Conservation (phyloP, 2,888 invertebrate species). For the Pyrrhosoma nymphula region DNA sequence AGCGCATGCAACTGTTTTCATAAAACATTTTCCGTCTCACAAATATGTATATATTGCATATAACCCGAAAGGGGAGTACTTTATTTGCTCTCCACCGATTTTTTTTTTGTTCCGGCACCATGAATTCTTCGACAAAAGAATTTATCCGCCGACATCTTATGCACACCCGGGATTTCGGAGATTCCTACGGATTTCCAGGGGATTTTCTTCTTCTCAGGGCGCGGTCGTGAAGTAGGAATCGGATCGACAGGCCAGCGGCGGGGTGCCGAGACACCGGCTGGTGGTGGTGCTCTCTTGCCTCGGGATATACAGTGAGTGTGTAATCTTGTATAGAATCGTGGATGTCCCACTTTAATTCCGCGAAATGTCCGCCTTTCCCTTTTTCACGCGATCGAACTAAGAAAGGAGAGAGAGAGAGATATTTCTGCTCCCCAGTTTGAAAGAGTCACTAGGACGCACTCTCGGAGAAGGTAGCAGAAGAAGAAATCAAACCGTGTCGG, state of each 20-base stretch:
- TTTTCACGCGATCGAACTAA: background rate
- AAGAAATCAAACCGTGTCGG: background rate
- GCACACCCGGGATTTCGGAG: background rate
- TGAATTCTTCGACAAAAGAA: background rate
- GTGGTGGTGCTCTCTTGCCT: background rate
- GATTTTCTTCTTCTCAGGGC: too few relatives aligned
- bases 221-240: too few relatives aligned
- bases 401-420: background rate
- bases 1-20: too few relatives aligned
- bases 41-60: too few relatives aligned
- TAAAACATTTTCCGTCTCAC: too few relatives aligned
- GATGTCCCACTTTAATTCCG: constrained; percentile 13
- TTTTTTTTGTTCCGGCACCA: too few relatives aligned
- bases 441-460: background rate
- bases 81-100: too few relatives aligned
- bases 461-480: background rate
- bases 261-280: too few relatives aligned
- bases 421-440: background rate
- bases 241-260: too few relatives aligned
- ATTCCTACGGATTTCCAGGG: background rate
- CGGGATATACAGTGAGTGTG: background rate
- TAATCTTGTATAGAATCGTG: background rate
- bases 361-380: background rate
- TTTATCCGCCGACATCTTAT: background rate
- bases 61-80: too few relatives aligned